phyloP scores from a whole-genome alignment of 1,140 invertebrate species.

The Proctacanthus coquilletti region DNA sequence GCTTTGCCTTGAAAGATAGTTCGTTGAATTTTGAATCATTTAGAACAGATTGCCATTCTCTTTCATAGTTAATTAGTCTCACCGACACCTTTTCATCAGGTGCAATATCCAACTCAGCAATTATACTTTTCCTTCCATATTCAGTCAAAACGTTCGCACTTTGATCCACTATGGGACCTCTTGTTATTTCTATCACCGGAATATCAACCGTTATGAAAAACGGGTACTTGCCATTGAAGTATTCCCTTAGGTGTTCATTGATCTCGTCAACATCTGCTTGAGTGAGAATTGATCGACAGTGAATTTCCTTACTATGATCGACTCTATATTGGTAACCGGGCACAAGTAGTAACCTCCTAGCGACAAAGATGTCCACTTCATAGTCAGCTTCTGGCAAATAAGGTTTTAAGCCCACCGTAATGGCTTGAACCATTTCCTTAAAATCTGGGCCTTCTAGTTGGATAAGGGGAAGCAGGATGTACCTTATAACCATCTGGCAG shows the following conservation, averaged over 20 bases:
- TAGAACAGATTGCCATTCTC: neutral
- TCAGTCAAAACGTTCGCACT: too few relatives aligned
- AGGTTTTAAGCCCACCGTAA: neutral
- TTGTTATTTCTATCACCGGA: too few relatives aligned
- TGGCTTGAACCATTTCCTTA: neutral
- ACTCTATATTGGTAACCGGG: slow-evolving; percentile 6
- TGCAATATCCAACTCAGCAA: too few relatives aligned
- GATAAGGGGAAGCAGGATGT: neutral
- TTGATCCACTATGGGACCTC: neutral
- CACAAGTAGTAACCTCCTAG: neutral
- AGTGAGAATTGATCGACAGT: slow-evolving; percentile 1
- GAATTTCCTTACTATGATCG: slow-evolving; percentile 1
- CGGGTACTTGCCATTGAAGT: too few relatives aligned
- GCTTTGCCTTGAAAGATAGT: too few relatives aligned
- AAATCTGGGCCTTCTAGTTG: slow-evolving; percentile 5
- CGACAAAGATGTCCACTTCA: slow-evolving; percentile 2
- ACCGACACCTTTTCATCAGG: too few relatives aligned
- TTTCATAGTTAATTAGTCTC: slow-evolving; percentile 1
- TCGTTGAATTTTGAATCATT: neutral
- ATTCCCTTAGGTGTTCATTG: too few relatives aligned
- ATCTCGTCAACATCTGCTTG: too few relatives aligned
- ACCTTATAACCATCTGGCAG: slow-evolving; percentile 2
- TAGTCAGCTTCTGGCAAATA: slow-evolving; percentile 2
- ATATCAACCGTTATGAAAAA: too few relatives aligned
- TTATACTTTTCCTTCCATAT: too few relatives aligned